These are phyloP conservation scores for Tryphoninae sp. DNA, from an alignment of 2,888 invertebrate genomes.

Conservation along the genomic window DNA sequence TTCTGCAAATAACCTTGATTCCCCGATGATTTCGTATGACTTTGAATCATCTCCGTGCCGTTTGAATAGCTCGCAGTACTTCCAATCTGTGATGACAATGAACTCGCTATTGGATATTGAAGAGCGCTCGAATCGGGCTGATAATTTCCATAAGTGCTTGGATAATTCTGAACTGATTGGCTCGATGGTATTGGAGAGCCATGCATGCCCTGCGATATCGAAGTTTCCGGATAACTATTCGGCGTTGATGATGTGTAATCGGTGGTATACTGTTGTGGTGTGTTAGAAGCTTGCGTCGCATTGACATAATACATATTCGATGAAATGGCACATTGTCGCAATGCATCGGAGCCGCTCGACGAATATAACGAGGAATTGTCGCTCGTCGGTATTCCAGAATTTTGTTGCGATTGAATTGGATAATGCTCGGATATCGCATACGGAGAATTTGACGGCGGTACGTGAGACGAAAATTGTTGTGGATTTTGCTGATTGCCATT, in stretches of 20 bases:
- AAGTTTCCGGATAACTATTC: slow-evolving; percentile 65
- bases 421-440: slow-evolving; percentile 65
- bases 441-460: slow-evolving; percentile 35
- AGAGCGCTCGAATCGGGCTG: slow-evolving; percentile 70
- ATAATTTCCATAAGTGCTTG: slow-evolving; percentile 69
- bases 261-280: slow-evolving; percentile 55
- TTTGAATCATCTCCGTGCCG: slow-evolving; percentile 76
- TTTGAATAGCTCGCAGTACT: slow-evolving; percentile 58
- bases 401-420: slow-evolving; percentile 64
- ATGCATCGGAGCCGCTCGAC: slow-evolving; percentile 11
- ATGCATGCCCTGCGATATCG: slow-evolving; percentile 47
- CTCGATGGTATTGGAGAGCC: slow-evolving; percentile 62
- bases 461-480: slow-evolving; percentile 44
- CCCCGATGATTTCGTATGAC: slow-evolving; percentile 73
- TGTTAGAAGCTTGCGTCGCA: slow-evolving; percentile 32
- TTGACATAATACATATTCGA: slow-evolving; percentile 44
- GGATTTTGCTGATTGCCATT: slow-evolving; percentile 15
- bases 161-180: slow-evolving; percentile 67
- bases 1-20: slow-evolving; percentile 68
- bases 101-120: slow-evolving; percentile 74
- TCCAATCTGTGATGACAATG: slow-evolving; percentile 70
- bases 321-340: slow-evolving; percentile 18
- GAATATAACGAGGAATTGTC: slow-evolving; percentile 40
- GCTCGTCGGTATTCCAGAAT: slow-evolving; percentile 31
- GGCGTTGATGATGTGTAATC: slow-evolving; percentile 59